Evolutionary conservation across 2,113 vertebrate genomes (phyloP).

Genomic region (Ameiurus melas): DNA sequence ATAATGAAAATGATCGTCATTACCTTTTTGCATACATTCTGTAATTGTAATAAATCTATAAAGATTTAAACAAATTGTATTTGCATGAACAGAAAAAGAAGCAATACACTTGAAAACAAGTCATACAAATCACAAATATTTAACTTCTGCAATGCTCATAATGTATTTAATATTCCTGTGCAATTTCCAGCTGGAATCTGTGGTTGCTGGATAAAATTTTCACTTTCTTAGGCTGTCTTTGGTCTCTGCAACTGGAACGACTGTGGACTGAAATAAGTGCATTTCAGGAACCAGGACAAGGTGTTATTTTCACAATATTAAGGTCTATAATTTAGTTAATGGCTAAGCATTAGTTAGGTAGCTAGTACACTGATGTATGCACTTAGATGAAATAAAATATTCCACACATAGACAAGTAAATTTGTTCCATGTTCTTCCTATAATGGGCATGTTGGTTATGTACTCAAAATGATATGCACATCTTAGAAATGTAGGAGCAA

Average conservation of each 20-base stretch:
- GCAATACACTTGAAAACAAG: not conserved
- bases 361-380: not conserved
- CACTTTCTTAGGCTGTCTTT: not conserved
- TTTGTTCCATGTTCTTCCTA: not conserved
- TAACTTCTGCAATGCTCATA: not conserved
- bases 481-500: not conserved
- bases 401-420: not conserved
- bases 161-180: not conserved
- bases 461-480: not conserved
- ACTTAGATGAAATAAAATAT: not conserved
- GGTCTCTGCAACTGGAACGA: not conserved
- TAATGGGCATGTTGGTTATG: too few relatives aligned
- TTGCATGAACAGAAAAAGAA: not conserved
- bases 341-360: not conserved
- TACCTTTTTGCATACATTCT: not conserved
- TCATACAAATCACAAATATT: not conserved
- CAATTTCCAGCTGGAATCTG: not conserved
- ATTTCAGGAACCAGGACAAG: not conserved
- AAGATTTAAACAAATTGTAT: not conserved
- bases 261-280: not conserved
- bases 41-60: not conserved
- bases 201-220: not conserved
- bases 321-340: not conserved
- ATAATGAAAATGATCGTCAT: not conserved
- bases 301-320: not conserved